These are phyloP conservation scores for Heteronetta atricapilla DNA, from an alignment of 2,113 vertebrate genomes.

Conservation along the genomic window DNA sequence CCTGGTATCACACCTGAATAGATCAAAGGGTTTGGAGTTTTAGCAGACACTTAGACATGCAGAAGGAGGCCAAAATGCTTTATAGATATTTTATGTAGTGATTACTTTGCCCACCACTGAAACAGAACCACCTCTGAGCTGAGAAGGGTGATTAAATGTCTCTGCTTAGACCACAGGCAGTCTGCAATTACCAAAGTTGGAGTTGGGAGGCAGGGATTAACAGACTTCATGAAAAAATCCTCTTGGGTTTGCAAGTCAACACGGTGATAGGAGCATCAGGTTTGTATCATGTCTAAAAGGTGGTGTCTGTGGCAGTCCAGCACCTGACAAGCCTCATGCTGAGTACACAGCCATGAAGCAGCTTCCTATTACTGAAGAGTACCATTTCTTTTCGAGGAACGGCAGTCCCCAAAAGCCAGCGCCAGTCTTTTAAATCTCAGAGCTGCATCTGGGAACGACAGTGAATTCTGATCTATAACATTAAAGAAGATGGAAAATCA, in stretches of 20 bases:
- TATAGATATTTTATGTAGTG: neutral
- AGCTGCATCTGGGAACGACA: neutral
- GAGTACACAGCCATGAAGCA: fast-evolving
- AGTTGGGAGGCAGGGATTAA: neutral
- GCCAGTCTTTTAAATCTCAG: neutral
- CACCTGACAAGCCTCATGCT: neutral
- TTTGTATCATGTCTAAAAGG: neutral
- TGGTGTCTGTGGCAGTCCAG: neutral
- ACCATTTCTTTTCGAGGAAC: neutral
- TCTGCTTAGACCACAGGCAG: neutral
- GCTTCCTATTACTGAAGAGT: neutral
- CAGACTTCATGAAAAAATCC: neutral
- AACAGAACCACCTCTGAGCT: neutral
- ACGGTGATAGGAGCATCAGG: neutral
- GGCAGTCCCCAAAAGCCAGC: neutral
- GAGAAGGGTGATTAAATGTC: neutral
- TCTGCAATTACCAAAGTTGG: neutral
- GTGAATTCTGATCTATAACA: neutral
- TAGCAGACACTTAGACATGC: neutral
- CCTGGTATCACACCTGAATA: neutral
- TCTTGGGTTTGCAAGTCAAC: neutral
- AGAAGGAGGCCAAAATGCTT: neutral
- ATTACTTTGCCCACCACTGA: neutral
- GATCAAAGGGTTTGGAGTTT: neutral
- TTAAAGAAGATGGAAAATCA: neutral